These are phyloP conservation scores for Agrotis clavis DNA, from an alignment of 2,888 invertebrate species.

Conservation along the genomic window DNA sequence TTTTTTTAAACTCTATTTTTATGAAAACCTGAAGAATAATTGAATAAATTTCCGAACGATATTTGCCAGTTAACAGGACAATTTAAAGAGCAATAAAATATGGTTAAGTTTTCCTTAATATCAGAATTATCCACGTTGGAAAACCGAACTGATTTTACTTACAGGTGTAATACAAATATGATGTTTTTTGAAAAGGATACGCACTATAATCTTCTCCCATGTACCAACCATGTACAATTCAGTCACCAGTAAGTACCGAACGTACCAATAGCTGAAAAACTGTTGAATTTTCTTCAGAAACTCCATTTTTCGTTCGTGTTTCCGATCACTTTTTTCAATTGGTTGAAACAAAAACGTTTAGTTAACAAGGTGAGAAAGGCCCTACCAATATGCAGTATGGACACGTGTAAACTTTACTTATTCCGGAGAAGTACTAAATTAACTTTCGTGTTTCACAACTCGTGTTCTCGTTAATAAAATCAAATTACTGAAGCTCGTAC, in stretches of 20 bases:
- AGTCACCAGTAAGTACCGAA: slow-evolving; percentile 91
- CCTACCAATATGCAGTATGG: background rate
- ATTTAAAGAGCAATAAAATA: background rate
- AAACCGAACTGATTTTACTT: background rate
- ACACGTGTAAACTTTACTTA: slow-evolving; percentile 35
- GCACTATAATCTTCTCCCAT: slow-evolving; percentile 92
- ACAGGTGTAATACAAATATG: background rate
- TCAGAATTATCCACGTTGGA: background rate
- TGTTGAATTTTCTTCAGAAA: slow-evolving; percentile 80
- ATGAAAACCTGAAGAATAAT: background rate
- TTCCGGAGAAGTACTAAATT: slow-evolving; percentile 19
- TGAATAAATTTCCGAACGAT: background rate
- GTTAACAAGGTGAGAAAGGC: background rate
- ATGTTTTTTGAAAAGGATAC: slow-evolving; percentile 91
- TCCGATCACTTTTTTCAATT: slow-evolving; percentile 6
- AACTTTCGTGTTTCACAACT: slow-evolving; percentile 15
- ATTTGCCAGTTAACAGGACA: background rate
- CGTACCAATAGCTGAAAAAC: slow-evolving; percentile 91
- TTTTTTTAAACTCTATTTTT: background rate
- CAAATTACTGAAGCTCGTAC: background rate
- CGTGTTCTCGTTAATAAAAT: slow-evolving; percentile 5
- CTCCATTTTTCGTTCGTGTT: slow-evolving; percentile 66
- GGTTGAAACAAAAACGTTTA: background rate
- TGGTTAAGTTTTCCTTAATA: background rate
- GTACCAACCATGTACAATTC: slow-evolving; percentile 93